Evolutionary conservation across 2,797 vertebrate species (phyloP), one percentile per base, ranked within the genome.

Genomic region (Syngnathus rostellatus): DNA sequence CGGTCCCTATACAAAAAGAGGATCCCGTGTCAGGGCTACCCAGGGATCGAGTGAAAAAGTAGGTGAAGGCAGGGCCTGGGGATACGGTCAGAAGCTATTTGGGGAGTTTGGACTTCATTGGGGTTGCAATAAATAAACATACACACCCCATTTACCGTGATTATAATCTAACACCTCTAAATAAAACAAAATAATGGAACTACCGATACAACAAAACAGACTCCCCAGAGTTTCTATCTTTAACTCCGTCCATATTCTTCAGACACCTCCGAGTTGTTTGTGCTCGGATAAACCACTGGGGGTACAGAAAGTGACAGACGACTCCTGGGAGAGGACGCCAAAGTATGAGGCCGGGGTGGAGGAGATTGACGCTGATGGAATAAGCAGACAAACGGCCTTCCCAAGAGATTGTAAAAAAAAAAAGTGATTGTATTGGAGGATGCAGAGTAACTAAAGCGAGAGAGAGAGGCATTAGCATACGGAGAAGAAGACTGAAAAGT

Each of bases 331-430:
- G 82, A 72, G 72, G 71, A 75, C 74, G 69, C 72, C 62, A 77
- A 76, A 61, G 75, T 66, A 68, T 70, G 69, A 77, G 51, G 53
- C 43, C 62, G 69, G 70, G 62, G 72, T 45, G 59, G 73, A 67
- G 73, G 70, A 72, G 65, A 68, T 74, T 58, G 72, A 76, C 71
- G 73, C 43, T 64, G 68, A 55, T 55, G 79, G 79, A 81, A 77
- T 77, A 78, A 79, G 80, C 72, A 82, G 83, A 87, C 83, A 85
- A 83, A 85, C 72, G 83, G 71, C 66, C 71, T 50, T 82, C 84
- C 82, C 84, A 67, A 59, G 78, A 79, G 83, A 83, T 60, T 54
- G 50, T 41, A 63, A 79, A 65, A 25, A 76, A 23, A 84, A 80
- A 85, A 70, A 71, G 69, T 61, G 74, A 78, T 77, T 74, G 79